A percentile compares a stretch with the other conserved stretches of the same genome.
Evolutionary conservation across 2,113 vertebrate genomes (phyloP).

Genomic region (Peromyscus leucopus): DNA sequence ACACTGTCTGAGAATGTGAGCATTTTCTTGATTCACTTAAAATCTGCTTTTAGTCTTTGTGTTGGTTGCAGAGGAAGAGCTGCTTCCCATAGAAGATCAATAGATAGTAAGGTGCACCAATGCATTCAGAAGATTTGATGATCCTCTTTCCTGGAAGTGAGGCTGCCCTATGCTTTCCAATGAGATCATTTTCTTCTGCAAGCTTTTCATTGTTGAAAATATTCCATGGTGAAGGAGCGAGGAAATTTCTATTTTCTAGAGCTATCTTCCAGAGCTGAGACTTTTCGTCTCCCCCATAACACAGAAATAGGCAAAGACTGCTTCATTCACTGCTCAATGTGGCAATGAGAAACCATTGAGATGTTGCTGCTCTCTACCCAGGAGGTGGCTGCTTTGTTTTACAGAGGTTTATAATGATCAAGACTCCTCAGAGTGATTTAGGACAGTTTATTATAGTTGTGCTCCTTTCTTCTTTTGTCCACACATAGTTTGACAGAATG

Average conservation of each 20-base stretch:
- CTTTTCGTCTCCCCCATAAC: not conserved
- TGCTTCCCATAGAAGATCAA: conserved; percentile 60
- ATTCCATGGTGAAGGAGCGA: conserved; percentile 54
- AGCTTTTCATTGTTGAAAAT: conserved; percentile 65
- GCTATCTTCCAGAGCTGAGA: conserved; percentile 13
- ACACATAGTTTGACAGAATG: conserved; percentile 54
- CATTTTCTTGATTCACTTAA: conserved; percentile 63
- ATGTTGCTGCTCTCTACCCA: conserved; percentile 46
- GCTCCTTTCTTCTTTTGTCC: conserved; percentile 63
- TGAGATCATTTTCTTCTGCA: conserved; percentile 72
- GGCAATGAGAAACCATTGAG: conserved; percentile 44
- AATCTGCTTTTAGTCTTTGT: conserved; percentile 12
- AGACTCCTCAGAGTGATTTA: conserved; percentile 57
- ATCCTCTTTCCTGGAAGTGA: conserved; percentile 79
- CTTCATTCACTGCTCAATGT: conserved; percentile 49
- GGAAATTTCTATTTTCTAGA: conserved; percentile 13
- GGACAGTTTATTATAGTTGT: conserved; percentile 65
- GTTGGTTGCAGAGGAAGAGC: conserved; percentile 36
- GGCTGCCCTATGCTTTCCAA: conserved; percentile 54
- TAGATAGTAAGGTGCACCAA: not conserved
- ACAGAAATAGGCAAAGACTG: conserved; percentile 38
- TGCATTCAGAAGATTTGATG: conserved; percentile 70
- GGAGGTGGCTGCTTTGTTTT: conserved; percentile 69
- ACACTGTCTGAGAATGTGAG: conserved; percentile 41
- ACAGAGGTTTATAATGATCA: conserved; percentile 74